Evolutionary conservation across 2,888 invertebrate genomes (phyloP).

Genomic region (Clitarchus hookeri): DNA sequence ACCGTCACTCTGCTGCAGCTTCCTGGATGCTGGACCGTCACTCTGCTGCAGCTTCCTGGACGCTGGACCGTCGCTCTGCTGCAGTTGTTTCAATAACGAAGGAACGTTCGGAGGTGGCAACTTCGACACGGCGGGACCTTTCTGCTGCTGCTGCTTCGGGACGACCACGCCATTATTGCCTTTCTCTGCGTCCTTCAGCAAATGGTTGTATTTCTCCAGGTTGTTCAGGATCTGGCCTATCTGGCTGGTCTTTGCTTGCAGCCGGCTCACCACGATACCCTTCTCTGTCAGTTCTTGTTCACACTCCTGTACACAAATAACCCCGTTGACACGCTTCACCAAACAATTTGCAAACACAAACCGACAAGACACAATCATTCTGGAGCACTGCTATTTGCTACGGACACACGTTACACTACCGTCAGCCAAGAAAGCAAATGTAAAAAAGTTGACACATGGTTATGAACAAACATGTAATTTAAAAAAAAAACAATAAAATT

Average conservation of each 20-base stretch:
- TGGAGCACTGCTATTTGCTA: neutral
- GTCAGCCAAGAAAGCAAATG: neutral
- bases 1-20: neutral
- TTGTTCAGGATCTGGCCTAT: constrained; percentile 92
- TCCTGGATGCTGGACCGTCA: neutral
- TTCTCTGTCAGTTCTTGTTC: constrained; percentile 95
- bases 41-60: neutral
- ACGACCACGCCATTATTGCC: constrained; percentile 44
- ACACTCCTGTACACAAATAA: constrained; percentile 73
- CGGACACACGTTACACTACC: neutral
- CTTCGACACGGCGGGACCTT: neutral
- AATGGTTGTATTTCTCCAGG: constrained; percentile 83
- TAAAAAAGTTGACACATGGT: neutral
- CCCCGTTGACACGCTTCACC: neutral
- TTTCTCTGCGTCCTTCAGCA: constrained; percentile 65
- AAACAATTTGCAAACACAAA: neutral
- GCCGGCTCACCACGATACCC: constrained; percentile 91
- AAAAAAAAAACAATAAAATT: neutral
- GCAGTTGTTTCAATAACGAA: neutral
- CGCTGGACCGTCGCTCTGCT: neutral
- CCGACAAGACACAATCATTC: neutral
- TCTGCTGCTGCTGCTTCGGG: neutral
- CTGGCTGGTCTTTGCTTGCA: constrained; percentile 94
- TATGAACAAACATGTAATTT: neutral
- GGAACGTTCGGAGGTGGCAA: neutral